Evolutionary conservation across 2,797 vertebrate species (phyloP), one percentile per base, ranked within the genome.

Genomic region (Manis pentadactyla): DNA sequence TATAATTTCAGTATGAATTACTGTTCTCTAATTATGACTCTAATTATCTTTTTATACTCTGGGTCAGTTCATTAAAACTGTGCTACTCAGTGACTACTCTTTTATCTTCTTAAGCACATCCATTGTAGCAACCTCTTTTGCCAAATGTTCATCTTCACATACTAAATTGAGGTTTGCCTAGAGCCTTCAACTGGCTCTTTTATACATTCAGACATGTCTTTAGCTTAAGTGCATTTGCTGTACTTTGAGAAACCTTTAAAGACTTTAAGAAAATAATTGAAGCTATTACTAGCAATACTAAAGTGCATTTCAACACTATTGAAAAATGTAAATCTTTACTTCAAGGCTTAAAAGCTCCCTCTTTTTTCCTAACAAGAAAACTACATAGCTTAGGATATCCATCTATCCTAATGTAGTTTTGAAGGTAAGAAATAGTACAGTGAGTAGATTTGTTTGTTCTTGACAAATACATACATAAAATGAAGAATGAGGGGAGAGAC

Each of bases 211-310:
- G 27, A 93, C 64, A 79, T 7, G 10, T 68, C 78, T 96, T 87
- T 64, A 94, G 81, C 37, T 87, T 88, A 96, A 98, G 61, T 95
- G 82, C 29, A 90, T 97, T 97, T 96, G 1, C 77, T 93, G 68
- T 73, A 31, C 61, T 94, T 71, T 83, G 63, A 86, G 66, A 97
- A 98, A 94, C 23, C 66, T 84, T 97, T 96, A 96, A 97, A 95
- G 90, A 96, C 25, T 95, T 91, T 82, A 87, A 92, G 85, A 84
- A 97, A 97, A 97, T 97, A 97, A 96, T 91, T 87, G 64, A 85
- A 97, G 94, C 68, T 59, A 97, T 95, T 97, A 85, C n/a, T 63
- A 95, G 53, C 66, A 93, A 68, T 85, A 96, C 59, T 83, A 95
- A 89, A 98, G 75, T 79, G 57, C 53, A 83, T 94, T 96, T 87